Conservation (phyloP, 2,888 invertebrate genomes). For the Tupiocoris notatus region DNA sequence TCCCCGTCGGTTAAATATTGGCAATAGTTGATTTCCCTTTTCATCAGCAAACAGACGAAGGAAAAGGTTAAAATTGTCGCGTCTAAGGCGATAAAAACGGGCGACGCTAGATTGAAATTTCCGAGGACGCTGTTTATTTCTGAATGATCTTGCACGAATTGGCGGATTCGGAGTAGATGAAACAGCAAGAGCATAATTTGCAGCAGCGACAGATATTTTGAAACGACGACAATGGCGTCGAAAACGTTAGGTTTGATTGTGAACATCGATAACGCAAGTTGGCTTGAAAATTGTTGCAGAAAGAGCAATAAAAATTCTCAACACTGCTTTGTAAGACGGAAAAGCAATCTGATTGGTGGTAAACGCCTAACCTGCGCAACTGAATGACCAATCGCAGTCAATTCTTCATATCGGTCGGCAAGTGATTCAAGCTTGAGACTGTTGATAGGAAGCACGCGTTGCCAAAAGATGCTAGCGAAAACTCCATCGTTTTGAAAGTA, state of each 20-base stretch:
- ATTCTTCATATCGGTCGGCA: too few relatives aligned
- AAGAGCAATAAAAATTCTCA: too few relatives aligned
- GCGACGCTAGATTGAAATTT: not conserved
- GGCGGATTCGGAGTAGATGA: not conserved
- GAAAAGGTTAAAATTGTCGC: not conserved
- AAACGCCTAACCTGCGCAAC: too few relatives aligned
- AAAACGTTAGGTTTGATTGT: not conserved
- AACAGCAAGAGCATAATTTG: not conserved
- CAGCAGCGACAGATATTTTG: not conserved
- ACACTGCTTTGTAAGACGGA: too few relatives aligned
- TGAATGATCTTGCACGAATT: not conserved
- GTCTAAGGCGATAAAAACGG: not conserved
- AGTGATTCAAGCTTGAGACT: too few relatives aligned
- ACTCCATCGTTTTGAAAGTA: too few relatives aligned
- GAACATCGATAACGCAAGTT: too few relatives aligned
- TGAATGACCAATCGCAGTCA: too few relatives aligned
- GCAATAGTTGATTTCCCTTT: slow-evolving; percentile 1
- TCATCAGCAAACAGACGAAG: not conserved
- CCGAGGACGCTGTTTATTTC: slow-evolving; percentile 5
- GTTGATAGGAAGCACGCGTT: too few relatives aligned
- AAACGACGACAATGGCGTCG: not conserved
- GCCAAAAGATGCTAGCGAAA: too few relatives aligned
- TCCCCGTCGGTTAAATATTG: slow-evolving; percentile 10
- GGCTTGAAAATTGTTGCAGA: too few relatives aligned
- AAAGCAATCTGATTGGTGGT: too few relatives aligned